Conservation (phyloP, 2,888 invertebrate species). For the Spodoptera exigua region DNA sequence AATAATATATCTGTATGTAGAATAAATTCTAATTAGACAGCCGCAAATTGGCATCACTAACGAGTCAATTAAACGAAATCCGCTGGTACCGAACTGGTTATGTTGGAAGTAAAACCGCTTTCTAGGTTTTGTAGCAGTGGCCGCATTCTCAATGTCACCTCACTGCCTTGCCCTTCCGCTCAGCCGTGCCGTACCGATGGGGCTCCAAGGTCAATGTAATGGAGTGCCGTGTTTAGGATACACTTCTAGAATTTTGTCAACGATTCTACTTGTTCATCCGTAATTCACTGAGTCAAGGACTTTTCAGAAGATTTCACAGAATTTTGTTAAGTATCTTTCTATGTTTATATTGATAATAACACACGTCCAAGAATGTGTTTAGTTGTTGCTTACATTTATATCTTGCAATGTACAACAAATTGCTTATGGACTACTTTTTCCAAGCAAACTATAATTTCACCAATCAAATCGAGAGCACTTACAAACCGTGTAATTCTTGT, state of each 20-base stretch:
- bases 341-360: no score
- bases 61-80: slow-evolving; percentile 47
- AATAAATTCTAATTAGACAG: slow-evolving; percentile 42
- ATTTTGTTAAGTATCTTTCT: no score
- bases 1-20: slow-evolving; percentile 21
- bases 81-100: slow-evolving; percentile 41
- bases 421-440: slow-evolving; percentile 15
- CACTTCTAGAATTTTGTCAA: slow-evolving; percentile 7
- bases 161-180: slow-evolving; percentile 67
- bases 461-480: slow-evolving; percentile 5
- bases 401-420: background rate
- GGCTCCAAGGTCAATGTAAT: slow-evolving; percentile 55
- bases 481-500: slow-evolving; percentile 14
- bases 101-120: slow-evolving; percentile 51
- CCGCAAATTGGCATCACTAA: slow-evolving; percentile 41
- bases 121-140: slow-evolving; percentile 66
- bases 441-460: slow-evolving; percentile 19
- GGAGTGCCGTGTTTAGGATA: slow-evolving; percentile 27
- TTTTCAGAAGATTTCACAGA: no score
- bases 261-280: background rate
- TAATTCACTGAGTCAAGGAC: no score
- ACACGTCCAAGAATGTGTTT: no score
- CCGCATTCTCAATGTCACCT: slow-evolving; percentile 70
- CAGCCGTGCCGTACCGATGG: slow-evolving; percentile 58
- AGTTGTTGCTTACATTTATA: background rate